Evolutionary conservation across 2,113 vertebrate species (phyloP), one percentile per base, ranked within the genome.

Genomic region (Hyperopisus bebe): DNA sequence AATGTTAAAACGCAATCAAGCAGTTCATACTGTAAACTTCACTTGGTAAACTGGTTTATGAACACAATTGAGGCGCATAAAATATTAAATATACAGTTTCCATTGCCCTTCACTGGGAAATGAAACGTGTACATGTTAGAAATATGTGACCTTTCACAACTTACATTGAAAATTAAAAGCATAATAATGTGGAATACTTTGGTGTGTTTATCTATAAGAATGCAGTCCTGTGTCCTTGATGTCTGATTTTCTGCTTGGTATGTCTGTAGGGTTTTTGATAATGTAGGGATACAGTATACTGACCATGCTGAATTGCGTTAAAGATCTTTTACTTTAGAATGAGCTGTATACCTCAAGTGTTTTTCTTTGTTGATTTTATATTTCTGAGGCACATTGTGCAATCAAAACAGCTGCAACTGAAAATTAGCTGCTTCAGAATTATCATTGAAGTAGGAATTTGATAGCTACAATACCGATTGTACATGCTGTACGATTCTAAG

Each of bases 201-300:
- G 24, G 24, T 80, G 74, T 39, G 17, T 27, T 86, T 86, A 50
- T 50, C 83, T 86, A 50, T 86, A 50, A 47, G 21, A 86, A 48
- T 47, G 47, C 83, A 86, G 83, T 50, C 47, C n/a, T 86, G n/a
- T 50, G 47, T 50, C 44, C 47, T 86, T 86, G 83, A 86, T 48
- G 83, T 24, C 46, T 86, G 47, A 86, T 86, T 86, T 50, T 86
- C 11, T 47, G 44, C n/a, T 86, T 24, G 10, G n/a, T 15, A n/a
- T 50, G 24, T 27, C 47, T 86, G 46, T 24, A 27, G 24, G 15
- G 47, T 31, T 86, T 86, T 17, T 86, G 83, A 86, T 86, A 47
- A 50, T 86, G 44, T 15, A 17, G 83, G 47, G 21, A 47, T 86
- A 11, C 83, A 50, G 21, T 27, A 48, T 9, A 47, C 21, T 50